Conservation (phyloP, 2,113 vertebrate genomes). For the Spea bombifrons region DNA sequence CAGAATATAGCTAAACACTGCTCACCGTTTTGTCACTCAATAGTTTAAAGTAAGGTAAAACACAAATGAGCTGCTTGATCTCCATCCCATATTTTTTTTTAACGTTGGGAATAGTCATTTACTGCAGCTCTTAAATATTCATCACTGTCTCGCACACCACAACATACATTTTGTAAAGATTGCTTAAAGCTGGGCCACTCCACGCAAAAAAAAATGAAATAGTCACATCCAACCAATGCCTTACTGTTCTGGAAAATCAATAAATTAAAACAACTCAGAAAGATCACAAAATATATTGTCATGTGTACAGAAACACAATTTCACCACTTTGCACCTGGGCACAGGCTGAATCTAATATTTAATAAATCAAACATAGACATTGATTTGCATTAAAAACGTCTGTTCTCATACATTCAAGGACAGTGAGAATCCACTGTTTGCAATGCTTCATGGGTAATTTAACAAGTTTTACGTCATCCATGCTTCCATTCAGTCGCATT, state of each 20-base stretch:
- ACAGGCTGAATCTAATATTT: constrained; percentile 1
- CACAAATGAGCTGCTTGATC: too few species aligned
- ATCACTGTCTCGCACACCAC: constrained; percentile 25
- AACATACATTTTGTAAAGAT: constrained; percentile 32
- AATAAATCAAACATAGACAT: constrained; percentile 28
- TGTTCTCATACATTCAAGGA: constrained; percentile 32
- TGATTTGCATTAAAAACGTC: constrained; percentile 18
- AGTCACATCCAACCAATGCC: constrained; percentile 33
- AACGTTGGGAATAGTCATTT: background rate
- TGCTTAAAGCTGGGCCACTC: constrained; percentile 29
- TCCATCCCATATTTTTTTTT: too few species aligned
- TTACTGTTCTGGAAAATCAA: constrained; percentile 19
- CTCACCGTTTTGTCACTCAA: too few species aligned
- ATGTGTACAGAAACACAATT: constrained; percentile 39
- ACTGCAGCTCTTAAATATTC: constrained; percentile 17
- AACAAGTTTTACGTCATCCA: background rate
- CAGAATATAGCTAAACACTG: too few species aligned
- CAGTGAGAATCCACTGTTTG: constrained; percentile 5
- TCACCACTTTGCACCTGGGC: constrained; percentile 24
- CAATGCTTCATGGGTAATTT: constrained; percentile 29
- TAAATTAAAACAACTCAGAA: constrained; percentile 32
- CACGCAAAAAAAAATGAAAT: constrained; percentile 28
- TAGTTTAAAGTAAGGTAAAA: too few species aligned
- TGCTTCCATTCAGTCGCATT: too few species aligned
- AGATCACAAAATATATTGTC: constrained; percentile 27